These are phyloP conservation scores for Ardeotis arabs DNA, from an alignment of 2,113 vertebrate genomes.

Conservation along the genomic window DNA sequence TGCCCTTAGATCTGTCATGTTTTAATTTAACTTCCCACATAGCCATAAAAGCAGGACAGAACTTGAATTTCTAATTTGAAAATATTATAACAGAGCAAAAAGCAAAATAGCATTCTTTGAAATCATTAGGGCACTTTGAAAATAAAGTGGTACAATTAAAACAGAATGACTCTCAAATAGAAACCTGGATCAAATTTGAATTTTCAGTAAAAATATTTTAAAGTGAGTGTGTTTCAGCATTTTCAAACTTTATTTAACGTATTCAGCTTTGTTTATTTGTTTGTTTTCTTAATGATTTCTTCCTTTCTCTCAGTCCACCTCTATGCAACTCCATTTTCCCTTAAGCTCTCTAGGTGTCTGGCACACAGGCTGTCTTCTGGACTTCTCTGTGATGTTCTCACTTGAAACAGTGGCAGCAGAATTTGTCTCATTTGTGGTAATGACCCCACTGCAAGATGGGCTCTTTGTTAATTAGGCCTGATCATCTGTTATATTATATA, in stretches of 20 bases:
- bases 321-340: not conserved
- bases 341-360: not conserved
- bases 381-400: not conserved
- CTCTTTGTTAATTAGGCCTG: not conserved
- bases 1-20: not conserved
- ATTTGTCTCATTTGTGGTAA: not conserved
- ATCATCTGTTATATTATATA: not conserved
- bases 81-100: conserved; percentile 8
- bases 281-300: not conserved
- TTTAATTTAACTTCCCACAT: conserved; percentile 18
- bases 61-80: conserved; percentile 17
- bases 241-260: not conserved
- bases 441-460: not conserved
- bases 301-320: not conserved
- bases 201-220: not conserved
- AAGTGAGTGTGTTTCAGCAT: not conserved
- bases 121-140: not conserved
- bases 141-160: not conserved
- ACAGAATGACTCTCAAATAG: not conserved
- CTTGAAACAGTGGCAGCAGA: not conserved
- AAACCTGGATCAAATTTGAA: not conserved
- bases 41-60: not conserved
- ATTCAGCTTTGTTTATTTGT: not conserved
- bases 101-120: not conserved
- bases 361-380: not conserved